Percentiles rank a stretch among this genome's conserved stretches.
Evolutionary conservation across 2,113 vertebrate genomes (phyloP).

Genomic region (Lagenorhynchus albirostris): DNA sequence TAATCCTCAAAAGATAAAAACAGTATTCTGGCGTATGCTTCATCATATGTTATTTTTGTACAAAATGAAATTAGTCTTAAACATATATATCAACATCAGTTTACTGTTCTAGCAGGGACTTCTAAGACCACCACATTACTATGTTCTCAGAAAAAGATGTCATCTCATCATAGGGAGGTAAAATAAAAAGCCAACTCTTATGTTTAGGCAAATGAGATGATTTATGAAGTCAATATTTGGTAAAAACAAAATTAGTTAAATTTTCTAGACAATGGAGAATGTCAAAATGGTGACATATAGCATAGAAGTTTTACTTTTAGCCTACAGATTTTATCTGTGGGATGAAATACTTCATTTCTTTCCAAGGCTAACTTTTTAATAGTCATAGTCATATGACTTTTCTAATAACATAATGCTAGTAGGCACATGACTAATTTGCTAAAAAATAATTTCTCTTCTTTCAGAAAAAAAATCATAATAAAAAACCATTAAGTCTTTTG

Average conservation of each 20-base stretch:
- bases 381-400: background rate
- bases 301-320: background rate
- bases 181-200: background rate
- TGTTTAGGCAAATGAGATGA: background rate
- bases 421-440: background rate
- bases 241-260: background rate
- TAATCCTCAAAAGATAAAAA: conserved; percentile 48
- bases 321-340: background rate
- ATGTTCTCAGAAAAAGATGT: background rate
- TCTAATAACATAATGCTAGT: background rate
- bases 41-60: conserved; percentile 1
- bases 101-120: background rate
- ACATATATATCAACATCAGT: background rate
- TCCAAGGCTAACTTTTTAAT: background rate
- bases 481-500: background rate
- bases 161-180: background rate
- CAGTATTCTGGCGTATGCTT: background rate
- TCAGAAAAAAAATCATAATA: background rate
- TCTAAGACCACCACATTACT: background rate
- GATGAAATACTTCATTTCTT: background rate
- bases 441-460: background rate
- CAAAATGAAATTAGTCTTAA: conserved; percentile 8
- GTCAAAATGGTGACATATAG: background rate
- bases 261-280: conserved; percentile 6
- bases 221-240: background rate